Percentiles rank a stretch among this genome's conserved stretches.
phyloP scores from a whole-genome alignment of 2,888 invertebrate genomes.

The Melanophora roralis region DNA sequence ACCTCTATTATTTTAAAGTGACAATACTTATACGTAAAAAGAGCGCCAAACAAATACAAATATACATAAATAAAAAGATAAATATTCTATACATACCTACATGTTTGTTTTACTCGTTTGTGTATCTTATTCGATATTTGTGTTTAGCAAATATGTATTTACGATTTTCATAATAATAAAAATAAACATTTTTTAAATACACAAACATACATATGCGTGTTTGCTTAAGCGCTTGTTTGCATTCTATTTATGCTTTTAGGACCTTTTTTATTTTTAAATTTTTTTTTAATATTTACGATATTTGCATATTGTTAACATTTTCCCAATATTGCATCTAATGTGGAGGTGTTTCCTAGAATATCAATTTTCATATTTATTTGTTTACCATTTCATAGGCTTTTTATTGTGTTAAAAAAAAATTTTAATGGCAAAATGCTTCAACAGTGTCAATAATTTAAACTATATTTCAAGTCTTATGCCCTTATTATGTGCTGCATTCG shows the following conservation, averaged over 20 bases:
- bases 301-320: slow-evolving; percentile 54
- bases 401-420: not conserved
- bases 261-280: not conserved
- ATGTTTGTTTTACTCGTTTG: not conserved
- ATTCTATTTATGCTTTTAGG: slow-evolving; percentile 10
- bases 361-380: slow-evolving; percentile 27
- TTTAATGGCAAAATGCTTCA: slow-evolving; percentile 30
- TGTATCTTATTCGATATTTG: slow-evolving; percentile 16
- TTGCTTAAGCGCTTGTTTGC: slow-evolving; percentile 27
- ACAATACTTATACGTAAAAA: too few species aligned
- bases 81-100: too few species aligned
- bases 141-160: slow-evolving; percentile 44
- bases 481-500: too few species aligned
- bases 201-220: too few species aligned
- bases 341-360: slow-evolving; percentile 57
- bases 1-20: too few species aligned
- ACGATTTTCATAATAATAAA: slow-evolving; percentile 36
- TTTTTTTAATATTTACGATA: slow-evolving; percentile 36
- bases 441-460: too few species aligned
- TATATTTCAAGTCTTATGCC: too few species aligned
- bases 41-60: too few species aligned
- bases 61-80: too few species aligned
- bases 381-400: not conserved
- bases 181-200: slow-evolving; percentile 24
- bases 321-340: slow-evolving; percentile 44